Evolutionary conservation across 2,888 invertebrate species (phyloP), one percentile per base, ranked within the genome.

Genomic region (Orthonevra nobilis): DNA sequence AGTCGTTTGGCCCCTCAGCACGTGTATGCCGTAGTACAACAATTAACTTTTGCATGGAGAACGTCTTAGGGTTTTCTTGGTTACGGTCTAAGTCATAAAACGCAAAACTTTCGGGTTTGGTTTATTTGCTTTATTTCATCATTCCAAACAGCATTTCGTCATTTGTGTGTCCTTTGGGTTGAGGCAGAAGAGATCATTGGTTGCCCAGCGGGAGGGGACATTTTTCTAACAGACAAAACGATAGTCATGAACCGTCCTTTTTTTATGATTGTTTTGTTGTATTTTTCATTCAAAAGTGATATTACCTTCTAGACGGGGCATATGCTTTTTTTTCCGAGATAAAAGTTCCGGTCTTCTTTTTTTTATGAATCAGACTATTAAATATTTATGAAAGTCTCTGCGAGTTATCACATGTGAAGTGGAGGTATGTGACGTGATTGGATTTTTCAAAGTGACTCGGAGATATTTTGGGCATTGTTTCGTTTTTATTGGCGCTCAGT

Each of bases 371-470:
- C 19, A 30, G 30, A n/a, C 19, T 3, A 46, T 60, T 23, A 60
- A 46, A 46, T 46, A 60, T 60, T 60, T 26, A 60, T 20, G 23
- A 26, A 23, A 17, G 60, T 46, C 46, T 26, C 44, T 15, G 42
- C 23, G 44, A 32, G 20, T 60, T 60, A 46, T 60, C 34, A 46
- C 60, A 60, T 32, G 44, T 46, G 44, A 44, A 60, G 60, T 60
- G 60, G 34, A 23, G 34, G 60, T 60, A 32, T 60, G 44, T 46
- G 26, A 60, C 44, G 44, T 60, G 60, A 60, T 60, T 34, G 44
- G 60, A 46, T 60, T 46, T 34, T 7, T 10, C 12, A 44, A 44
- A 60, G 44, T 14, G n/a, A 3, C 32, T 28, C 48, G 5, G 10
- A 17, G 17, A 30, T 30, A 9, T 30, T 58, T 10, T 17, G 9